phyloP scores from a whole-genome alignment of 1,140 invertebrate species.

The Drosophila saltans region DNA sequence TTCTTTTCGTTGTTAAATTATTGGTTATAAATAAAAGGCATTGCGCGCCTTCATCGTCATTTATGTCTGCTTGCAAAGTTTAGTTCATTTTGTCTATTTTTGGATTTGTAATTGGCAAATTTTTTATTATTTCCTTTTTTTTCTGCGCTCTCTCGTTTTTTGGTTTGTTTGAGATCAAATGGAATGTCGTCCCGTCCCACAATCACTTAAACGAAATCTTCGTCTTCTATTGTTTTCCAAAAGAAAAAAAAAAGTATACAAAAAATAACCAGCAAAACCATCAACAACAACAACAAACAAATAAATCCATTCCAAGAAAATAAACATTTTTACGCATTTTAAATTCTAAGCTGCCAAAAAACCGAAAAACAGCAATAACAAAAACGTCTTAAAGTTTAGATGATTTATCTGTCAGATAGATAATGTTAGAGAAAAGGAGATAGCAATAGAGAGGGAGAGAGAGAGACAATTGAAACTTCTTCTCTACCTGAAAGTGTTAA shows the following conservation, averaged over 20 bases:
- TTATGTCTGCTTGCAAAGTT: constrained; percentile 20
- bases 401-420: constrained; percentile 63
- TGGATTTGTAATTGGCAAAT: constrained; percentile 64
- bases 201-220: constrained; percentile 32
- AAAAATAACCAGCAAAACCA: constrained; percentile 4
- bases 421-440: constrained; percentile 17
- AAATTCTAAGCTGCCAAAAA: constrained; percentile 70
- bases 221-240: constrained; percentile 38
- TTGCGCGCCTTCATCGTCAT: constrained; percentile 36
- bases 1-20: constrained; percentile 52
- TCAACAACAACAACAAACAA: constrained; percentile 51
- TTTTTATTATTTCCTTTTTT: constrained; percentile 20
- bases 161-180: constrained; percentile 9
- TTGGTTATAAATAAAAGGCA: constrained; percentile 73
- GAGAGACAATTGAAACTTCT: constrained; percentile 44
- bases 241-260: constrained; percentile 48
- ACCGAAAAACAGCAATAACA: neutral
- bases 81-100: constrained; percentile 68
- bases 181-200: constrained; percentile 22
- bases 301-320: constrained; percentile 26
- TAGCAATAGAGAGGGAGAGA: constrained; percentile 24
- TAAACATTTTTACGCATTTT: constrained; percentile 55
- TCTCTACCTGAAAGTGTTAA: constrained; percentile 76
- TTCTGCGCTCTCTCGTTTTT: constrained; percentile 4
- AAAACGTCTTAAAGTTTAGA: constrained; percentile 60